phyloP scores from a whole-genome alignment of 2,888 invertebrate species.

The Endotricha flammealis region DNA sequence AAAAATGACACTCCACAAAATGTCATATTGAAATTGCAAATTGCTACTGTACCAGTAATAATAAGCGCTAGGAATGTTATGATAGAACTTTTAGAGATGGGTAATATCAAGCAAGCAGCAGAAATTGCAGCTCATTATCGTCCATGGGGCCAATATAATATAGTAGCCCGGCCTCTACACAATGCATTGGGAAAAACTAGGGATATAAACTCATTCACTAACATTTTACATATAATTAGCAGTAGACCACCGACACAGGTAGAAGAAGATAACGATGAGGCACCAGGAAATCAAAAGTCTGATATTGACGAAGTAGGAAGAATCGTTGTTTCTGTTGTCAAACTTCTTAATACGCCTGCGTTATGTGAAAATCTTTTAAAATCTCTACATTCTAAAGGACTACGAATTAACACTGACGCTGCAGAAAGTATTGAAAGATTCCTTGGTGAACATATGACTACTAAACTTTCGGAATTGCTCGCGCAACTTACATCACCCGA shows the following conservation, averaged over 20 bases:
- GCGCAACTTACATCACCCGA: constrained; percentile 82
- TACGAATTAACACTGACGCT: constrained; percentile 79
- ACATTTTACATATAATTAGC: constrained; percentile 70
- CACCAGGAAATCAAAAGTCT: constrained; percentile 30
- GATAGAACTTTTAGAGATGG: constrained; percentile 72
- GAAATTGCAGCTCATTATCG: constrained; percentile 78
- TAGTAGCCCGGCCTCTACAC: constrained; percentile 77
- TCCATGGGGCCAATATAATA: constrained; percentile 76
- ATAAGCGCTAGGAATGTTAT: constrained; percentile 79
- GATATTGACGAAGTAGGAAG: constrained; percentile 66
- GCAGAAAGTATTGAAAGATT: constrained; percentile 81
- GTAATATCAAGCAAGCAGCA: constrained; percentile 81
- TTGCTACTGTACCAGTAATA: constrained; percentile 77
- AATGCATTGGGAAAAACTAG: constrained; percentile 77
- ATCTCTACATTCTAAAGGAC: constrained; percentile 79
- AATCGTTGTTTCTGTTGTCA: constrained; percentile 72
- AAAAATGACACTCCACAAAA: constrained; percentile 75
- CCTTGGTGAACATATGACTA: constrained; percentile 82
- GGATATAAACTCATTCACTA: constrained; percentile 80
- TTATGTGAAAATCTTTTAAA: constrained; percentile 69
- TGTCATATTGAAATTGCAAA: constrained; percentile 79
- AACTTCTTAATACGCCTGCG: constrained; percentile 59
- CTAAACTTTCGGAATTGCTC: constrained; percentile 79
- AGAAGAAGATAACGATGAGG: constrained; percentile 51
- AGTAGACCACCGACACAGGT: constrained; percentile 34